Base-by-base conservation (phyloP, 2,797 vertebrate genomes). In the Tympanoctomys barrerae region DNA sequence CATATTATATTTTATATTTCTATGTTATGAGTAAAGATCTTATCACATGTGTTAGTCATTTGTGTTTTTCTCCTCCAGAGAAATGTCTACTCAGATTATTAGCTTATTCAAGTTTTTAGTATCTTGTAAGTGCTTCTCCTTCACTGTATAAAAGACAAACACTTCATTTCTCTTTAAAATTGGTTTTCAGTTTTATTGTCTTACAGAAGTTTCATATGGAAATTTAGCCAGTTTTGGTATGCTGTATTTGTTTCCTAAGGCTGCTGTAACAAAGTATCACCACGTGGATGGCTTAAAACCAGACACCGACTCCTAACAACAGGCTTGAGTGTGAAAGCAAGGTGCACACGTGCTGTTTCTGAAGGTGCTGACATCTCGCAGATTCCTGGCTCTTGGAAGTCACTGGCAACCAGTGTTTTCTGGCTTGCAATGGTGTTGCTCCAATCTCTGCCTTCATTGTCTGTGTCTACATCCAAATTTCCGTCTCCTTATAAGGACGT, bases 161-260 rank as follows among this genome's bases (percentile, higher is more conserved):
- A 87, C 36, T 64, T 68, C 49, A 61, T 81, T 39, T 77, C 49
- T 59, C 59, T 46, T 90, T 42, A 84, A 85, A 90, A 62, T 68
- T 81, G 33, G n/a, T 7, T 83, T 83, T 33, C 8, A 94, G 70
- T 62, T 87, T 9, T 24, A 62, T 46, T 87, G 54, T 82, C 81
- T 28, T 42, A 86, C 8, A 66, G n/a, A 94, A 62, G 52, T 70
- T 94, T 87, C 46, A 73, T 21, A 75, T 7, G 91, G 61, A 91
- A 93, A 87, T 62, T 4, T 13, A 71, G 77, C 92, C 49, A 79
- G 71, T 71, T 80, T 85, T 57, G 68, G 42, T 22, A 39, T 82
- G 42, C 22, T 87, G 5, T 80, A 68, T 64, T 68, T 77, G 81
- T 89, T 68, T 85, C n/a, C 18, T 46, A 89, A 54, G 31, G 21